Base-by-base conservation (phyloP, 2,797 vertebrate genomes). In the Urocyon cinereoargenteus region DNA sequence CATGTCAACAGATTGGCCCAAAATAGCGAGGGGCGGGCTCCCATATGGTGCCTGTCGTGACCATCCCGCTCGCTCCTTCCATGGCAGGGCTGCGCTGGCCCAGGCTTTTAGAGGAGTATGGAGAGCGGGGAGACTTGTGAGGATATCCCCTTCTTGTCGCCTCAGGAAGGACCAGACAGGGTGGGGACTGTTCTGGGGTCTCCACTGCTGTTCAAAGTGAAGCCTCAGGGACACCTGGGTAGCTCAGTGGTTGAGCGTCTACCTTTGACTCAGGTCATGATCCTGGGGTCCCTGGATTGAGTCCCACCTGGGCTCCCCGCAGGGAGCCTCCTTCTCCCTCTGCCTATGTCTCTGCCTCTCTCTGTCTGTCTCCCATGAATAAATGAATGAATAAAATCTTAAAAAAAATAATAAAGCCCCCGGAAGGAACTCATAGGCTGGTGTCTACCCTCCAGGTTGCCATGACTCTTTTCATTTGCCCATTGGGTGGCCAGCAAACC, bases 11-110 rank as follows among this genome's bases (percentile, higher is more conserved):
- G 86, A 91, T 68, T 21, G 70, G 90, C 61, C 81, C 0, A 2
- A 93, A 97, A 96, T 93, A 97, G 89, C 34, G 28, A 96, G 89
- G 79, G 83, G 85, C 2, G 2, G 91, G 94, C 90, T 90, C 66
- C 75, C 93, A 68, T 85, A 85, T 85, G 91, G 95, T 93, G 61
- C 78, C 91, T 61, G 78, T 89, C 34, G 0, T 78, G 95, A 91
- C 83, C 91, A 87, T 4, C 66, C 61, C 62, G 36, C 90, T 28
- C 0, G 1, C 66, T 91, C 72, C 59, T 95, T 77, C 62, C 16
- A 9, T 3, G 8, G 36, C 86, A 82, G n/a, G 78, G 57, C 73
- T 57, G 28, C 51, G 31, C 28, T 19, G 40, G 89, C 31, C 91
- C 68, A 89, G 88, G 79, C 36, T 84, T 55, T 84, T 45, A 31